Conservation (phyloP, 2,888 invertebrate genomes). For the Sialis lutaria region DNA sequence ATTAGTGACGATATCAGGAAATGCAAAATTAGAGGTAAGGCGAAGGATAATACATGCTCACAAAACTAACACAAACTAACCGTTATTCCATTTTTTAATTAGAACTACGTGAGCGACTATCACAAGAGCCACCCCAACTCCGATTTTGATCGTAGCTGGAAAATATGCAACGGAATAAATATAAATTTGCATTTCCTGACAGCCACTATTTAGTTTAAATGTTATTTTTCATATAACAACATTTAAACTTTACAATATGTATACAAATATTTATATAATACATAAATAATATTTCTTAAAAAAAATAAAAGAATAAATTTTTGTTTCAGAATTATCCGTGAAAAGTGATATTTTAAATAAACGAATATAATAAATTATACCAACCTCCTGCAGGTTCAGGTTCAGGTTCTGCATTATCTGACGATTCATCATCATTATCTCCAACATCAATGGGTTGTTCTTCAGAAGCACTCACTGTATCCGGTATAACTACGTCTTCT, state of each 20-base stretch:
- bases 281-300: not conserved
- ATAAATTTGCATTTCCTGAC: no score
- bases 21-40: conserved; percentile 15
- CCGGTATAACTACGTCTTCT: no score
- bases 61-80: conserved; percentile 34
- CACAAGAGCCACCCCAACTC: conserved; percentile 69
- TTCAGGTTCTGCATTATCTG: no score
- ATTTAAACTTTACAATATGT: no score
- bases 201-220: no score
- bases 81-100: conserved; percentile 57
- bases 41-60: conserved; percentile 4
- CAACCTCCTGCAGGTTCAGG: no score
- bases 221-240: no score
- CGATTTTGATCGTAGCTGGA: conserved; percentile 77
- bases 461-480: no score
- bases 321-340: not conserved
- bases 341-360: no score
- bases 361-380: no score
- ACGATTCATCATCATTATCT: no score
- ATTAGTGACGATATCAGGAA: conserved; percentile 19
- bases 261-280: not conserved
- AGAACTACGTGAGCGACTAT: conserved; percentile 73
- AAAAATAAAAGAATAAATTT: conserved; percentile 4
- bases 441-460: no score
- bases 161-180: conserved; percentile 15